Percentiles rank a stretch among this genome's conserved stretches.
Evolutionary conservation across 2,888 invertebrate genomes (phyloP).

Genomic region (Scaptomyza tumidula): DNA sequence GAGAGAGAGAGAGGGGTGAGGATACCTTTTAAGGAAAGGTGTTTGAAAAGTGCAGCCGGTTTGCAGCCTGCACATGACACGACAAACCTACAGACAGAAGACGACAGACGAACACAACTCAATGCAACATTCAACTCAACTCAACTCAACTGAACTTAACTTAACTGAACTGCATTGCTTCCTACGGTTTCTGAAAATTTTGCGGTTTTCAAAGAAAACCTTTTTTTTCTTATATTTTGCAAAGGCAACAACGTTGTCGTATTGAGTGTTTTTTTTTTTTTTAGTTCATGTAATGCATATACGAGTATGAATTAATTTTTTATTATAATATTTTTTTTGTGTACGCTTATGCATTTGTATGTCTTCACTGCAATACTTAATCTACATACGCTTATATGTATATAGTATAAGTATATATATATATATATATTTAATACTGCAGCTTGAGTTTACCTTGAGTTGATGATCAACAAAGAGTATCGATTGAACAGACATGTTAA

Average conservation of each 20-base stretch:
- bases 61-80: constrained; percentile 12
- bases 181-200: constrained; percentile 72
- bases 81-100: constrained; percentile 6
- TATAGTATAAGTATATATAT: constrained; percentile 3
- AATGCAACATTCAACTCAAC: constrained; percentile 18
- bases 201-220: constrained; percentile 74
- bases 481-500: not conserved
- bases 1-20: not conserved
- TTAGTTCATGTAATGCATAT: constrained; percentile 60
- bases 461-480: not conserved
- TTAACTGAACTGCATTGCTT: constrained; percentile 47
- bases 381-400: constrained; percentile 10
- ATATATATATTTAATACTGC: constrained; percentile 16
- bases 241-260: constrained; percentile 36
- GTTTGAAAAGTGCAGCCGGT: constrained; percentile 63
- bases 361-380: constrained; percentile 64
- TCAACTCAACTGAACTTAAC: constrained; percentile 34
- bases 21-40: constrained; percentile 51
- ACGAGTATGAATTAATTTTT: constrained; percentile 58
- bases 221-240: constrained; percentile 30
- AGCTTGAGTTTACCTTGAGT: constrained; percentile 15
- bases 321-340: constrained; percentile 22
- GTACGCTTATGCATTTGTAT: constrained; percentile 69
- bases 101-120: not conserved
- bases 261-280: constrained; percentile 42